Conservation (phyloP, 2,113 vertebrate species). For the Nyctereutes procyonoides region DNA sequence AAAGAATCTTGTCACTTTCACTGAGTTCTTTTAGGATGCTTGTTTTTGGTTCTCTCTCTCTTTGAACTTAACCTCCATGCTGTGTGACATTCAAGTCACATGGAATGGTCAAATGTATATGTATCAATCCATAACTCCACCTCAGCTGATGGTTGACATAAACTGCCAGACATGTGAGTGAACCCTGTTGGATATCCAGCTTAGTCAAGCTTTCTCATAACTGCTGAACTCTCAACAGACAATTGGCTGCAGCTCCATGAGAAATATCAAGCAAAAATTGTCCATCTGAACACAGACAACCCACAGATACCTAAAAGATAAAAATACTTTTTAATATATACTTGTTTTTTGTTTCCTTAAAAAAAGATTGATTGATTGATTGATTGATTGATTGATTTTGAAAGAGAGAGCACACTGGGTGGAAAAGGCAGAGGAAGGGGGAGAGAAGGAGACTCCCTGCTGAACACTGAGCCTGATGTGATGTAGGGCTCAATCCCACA, state of each 20-base stretch:
- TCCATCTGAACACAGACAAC: background rate
- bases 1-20: background rate
- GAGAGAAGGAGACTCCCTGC: background rate
- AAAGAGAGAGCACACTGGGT: background rate
- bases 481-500: background rate
- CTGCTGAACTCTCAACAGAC: background rate
- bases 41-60: background rate
- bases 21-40: background rate
- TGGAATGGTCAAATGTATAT: background rate
- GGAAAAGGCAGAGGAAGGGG: background rate
- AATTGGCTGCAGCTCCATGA: background rate
- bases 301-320: background rate
- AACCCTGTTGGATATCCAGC: background rate
- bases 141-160: background rate
- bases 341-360: background rate
- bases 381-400: background rate
- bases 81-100: background rate
- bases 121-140: background rate
- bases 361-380: background rate
- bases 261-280: background rate
- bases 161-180: background rate
- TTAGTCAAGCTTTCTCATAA: background rate
- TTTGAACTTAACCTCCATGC: background rate
- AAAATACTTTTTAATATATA: background rate
- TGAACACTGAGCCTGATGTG: background rate